Conservation (phyloP, 2,797 vertebrate species). For the Hybognathus amarus region DNA sequence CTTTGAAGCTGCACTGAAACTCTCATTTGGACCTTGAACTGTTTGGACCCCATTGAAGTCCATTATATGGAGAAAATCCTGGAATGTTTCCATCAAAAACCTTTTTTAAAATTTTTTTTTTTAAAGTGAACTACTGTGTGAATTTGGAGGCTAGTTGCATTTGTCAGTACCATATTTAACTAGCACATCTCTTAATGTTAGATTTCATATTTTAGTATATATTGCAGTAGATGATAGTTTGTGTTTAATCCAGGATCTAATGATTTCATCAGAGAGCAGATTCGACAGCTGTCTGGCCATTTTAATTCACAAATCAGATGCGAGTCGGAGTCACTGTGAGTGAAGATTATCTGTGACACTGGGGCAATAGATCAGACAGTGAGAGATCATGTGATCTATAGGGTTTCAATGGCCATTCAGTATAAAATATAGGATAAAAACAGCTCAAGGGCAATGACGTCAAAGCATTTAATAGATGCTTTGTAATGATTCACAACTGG, state of each 20-base stretch:
- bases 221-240: background rate
- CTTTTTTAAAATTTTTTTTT: too few species aligned
- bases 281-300: background rate
- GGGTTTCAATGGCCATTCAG: background rate
- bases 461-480: background rate
- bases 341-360: background rate
- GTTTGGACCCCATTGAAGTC: too few species aligned
- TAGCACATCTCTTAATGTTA: too few species aligned
- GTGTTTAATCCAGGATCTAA: conserved; percentile 17
- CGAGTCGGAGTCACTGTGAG: background rate
- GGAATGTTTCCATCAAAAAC: too few species aligned
- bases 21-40: too few species aligned
- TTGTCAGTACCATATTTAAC: too few species aligned
- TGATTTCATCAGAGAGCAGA: background rate
- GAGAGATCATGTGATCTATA: background rate
- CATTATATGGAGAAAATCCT: too few species aligned
- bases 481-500: background rate
- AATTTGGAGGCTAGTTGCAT: too few species aligned
- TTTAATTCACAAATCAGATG: conserved; percentile 14
- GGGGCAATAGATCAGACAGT: background rate
- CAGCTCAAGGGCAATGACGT: background rate
- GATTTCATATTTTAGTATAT: background rate
- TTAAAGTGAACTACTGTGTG: too few species aligned
- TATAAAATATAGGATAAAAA: background rate
- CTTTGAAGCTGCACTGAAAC: too few species aligned